phyloP scores from a whole-genome alignment of 2,113 vertebrate genomes.

The Rhinoderma darwinii region DNA sequence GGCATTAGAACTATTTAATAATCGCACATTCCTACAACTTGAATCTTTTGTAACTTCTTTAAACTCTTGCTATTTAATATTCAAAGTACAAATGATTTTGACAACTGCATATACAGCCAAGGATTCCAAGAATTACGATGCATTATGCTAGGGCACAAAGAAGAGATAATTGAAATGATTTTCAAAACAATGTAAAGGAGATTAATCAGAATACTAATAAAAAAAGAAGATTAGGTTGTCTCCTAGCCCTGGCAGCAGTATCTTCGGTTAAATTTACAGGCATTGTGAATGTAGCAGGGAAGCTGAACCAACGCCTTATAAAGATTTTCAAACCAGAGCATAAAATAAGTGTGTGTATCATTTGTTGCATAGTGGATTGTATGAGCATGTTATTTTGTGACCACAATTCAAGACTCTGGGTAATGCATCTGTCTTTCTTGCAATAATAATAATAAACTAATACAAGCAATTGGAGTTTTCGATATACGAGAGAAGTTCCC shows the following conservation, averaged over 20 bases:
- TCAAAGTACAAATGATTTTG: neutral
- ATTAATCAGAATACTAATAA: constrained; percentile 14
- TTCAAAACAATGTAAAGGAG: neutral
- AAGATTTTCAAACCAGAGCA: neutral
- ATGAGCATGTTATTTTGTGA: neutral
- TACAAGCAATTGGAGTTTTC: constrained; percentile 1
- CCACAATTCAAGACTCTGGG: neutral
- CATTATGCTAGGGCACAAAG: neutral
- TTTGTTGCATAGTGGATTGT: neutral
- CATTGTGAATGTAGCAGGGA: neutral
- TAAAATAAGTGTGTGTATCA: neutral
- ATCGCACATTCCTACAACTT: neutral
- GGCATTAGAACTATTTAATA: neutral
- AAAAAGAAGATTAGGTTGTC: neutral
- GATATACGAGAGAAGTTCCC: constrained; percentile 12
- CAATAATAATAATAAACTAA: constrained; percentile 28
- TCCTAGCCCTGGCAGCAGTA: neutral
- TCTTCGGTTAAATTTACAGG: neutral
- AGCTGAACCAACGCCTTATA: neutral
- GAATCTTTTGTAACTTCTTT: neutral
- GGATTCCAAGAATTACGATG: neutral
- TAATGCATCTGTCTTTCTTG: neutral
- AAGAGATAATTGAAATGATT: constrained; percentile 6
- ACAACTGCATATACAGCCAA: neutral
- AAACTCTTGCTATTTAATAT: neutral